A percentile compares a stretch with the other conserved stretches of the same genome.
phyloP scores from a whole-genome alignment of 2,797 vertebrate genomes.

The Rhincodon typus region DNA sequence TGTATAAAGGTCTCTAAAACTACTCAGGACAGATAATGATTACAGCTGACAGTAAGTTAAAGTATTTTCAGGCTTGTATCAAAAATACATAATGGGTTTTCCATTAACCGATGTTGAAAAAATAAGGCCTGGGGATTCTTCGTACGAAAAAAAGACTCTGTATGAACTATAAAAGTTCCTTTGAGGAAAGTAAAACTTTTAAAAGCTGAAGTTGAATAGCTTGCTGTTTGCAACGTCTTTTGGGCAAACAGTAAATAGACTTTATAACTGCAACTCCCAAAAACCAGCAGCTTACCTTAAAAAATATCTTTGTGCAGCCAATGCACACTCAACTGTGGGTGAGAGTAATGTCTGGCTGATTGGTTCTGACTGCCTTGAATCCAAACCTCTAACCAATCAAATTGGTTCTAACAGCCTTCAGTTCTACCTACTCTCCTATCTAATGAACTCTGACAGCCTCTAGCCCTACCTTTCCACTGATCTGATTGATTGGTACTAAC shows the following conservation, averaged over 20 bases:
- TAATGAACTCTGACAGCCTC: slow-evolving; percentile 10
- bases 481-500: slow-evolving; percentile 23
- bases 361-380: slow-evolving; percentile 12
- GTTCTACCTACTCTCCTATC: background rate
- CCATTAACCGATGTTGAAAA: background rate
- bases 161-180: background rate
- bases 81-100: background rate
- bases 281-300: background rate
- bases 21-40: background rate
- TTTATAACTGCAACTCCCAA: background rate
- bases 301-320: background rate
- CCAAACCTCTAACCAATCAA: slow-evolving; percentile 4
- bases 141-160: background rate
- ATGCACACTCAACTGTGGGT: background rate
- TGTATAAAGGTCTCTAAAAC: background rate
- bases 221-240: background rate
- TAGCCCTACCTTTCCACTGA: background rate
- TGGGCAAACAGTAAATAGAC: background rate
- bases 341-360: slow-evolving; percentile 20
- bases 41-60: background rate
- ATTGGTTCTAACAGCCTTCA: slow-evolving; percentile 20
- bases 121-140: background rate
- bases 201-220: background rate
- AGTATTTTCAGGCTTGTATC: background rate
- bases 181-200: slow-evolving; percentile 7